phyloP scores from a whole-genome alignment of 2,113 vertebrate genomes.

The Orycteropus afer region DNA sequence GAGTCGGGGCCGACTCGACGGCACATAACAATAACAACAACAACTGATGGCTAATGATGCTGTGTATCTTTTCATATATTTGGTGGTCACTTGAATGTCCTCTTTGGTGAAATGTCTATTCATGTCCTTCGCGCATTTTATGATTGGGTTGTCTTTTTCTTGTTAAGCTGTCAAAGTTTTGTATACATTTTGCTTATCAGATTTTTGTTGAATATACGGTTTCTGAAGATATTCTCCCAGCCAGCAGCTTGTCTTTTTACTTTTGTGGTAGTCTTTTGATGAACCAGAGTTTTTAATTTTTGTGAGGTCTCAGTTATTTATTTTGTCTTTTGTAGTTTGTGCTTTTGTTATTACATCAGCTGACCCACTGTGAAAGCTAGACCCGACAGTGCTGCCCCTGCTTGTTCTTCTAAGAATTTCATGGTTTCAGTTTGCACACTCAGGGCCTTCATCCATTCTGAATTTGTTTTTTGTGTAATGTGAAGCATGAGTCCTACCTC shows the following conservation, averaged over 20 bases:
- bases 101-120: neutral
- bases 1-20: no score
- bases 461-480: neutral
- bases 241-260: neutral
- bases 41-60: neutral
- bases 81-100: neutral
- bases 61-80: neutral
- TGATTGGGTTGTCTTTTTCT: neutral
- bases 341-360: neutral
- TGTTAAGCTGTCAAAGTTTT: neutral
- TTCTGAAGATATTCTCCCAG: neutral
- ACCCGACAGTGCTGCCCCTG: neutral
- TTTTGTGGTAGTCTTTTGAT: neutral
- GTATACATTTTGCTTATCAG: neutral
- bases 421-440: neutral
- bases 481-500: neutral
- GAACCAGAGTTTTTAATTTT: neutral
- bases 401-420: neutral
- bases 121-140: neutral
- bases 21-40: no score
- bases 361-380: neutral
- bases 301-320: neutral
- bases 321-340: neutral
- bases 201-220: neutral
- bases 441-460: neutral